A percentile compares a stretch with the other conserved stretches of the same genome.
Conservation (phyloP, 2,113 vertebrate species). For the Rousettus leschenaultii region DNA sequence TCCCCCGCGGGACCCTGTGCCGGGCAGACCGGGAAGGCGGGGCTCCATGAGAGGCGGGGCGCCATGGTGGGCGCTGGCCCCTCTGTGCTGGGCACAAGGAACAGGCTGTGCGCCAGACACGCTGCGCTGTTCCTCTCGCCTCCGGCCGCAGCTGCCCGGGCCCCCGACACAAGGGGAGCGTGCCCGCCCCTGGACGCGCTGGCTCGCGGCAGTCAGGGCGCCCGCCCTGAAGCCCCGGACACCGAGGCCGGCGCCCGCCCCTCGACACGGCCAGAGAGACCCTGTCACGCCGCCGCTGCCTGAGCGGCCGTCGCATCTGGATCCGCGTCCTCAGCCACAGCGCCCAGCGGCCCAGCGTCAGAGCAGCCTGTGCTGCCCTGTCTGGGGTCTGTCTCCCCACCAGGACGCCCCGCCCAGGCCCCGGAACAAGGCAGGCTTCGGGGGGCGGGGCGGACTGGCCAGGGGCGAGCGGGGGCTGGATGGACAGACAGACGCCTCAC, state of each 20-base stretch:
- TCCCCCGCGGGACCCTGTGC: neutral
- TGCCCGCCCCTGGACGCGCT: fast-evolving
- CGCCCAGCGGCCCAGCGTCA: fast-evolving
- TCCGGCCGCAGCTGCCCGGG: fast-evolving
- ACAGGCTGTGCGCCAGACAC: fast-evolving
- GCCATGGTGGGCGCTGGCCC: fast-evolving
- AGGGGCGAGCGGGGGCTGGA: neutral
- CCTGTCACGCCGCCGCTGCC: no score
- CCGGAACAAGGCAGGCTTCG: neutral
- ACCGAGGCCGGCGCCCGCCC: neutral
- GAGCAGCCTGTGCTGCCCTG: neutral
- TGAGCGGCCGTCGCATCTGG: fast-evolving
- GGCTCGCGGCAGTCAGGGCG: neutral
- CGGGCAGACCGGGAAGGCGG: neutral
- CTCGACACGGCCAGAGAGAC: no score
- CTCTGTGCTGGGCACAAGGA: neutral
- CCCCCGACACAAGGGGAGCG: neutral
- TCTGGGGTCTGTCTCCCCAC: neutral
- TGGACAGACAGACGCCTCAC: fast-evolving
- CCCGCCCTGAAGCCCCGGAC: fast-evolving
- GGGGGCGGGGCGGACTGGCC: no score
- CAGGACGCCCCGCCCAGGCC: neutral
- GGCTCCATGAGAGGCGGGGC: neutral
- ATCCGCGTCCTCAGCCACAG: neutral
- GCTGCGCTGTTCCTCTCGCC: fast-evolving